Conservation (phyloP, 2,888 invertebrate genomes). For the Macaria liturata region DNA sequence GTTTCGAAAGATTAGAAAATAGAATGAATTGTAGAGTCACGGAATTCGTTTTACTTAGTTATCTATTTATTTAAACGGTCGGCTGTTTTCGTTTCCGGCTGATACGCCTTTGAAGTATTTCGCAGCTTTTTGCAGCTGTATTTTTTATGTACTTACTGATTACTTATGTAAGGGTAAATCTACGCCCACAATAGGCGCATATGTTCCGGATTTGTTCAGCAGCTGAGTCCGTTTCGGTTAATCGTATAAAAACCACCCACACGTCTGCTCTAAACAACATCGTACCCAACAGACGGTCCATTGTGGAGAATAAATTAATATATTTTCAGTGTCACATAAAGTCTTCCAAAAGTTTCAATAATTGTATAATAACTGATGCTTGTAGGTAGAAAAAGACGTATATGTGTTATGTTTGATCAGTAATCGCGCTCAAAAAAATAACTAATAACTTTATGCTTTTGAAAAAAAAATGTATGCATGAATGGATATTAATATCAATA, state of each 20-base stretch:
- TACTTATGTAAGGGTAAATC: constrained; percentile 29
- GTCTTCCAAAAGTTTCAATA: too few species aligned
- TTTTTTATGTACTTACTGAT: constrained; percentile 4
- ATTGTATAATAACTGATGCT: too few species aligned
- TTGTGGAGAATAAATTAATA: too few species aligned
- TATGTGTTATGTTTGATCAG: too few species aligned
- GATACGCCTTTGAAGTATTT: background rate
- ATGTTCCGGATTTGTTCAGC: constrained; percentile 55
- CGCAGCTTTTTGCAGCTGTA: background rate
- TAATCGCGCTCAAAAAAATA: too few species aligned
- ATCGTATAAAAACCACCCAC: constrained; percentile 44
- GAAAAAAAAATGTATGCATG: too few species aligned
- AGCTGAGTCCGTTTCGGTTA: constrained; percentile 47
- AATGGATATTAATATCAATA: too few species aligned
- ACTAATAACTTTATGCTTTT: too few species aligned
- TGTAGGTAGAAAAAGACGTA: too few species aligned
- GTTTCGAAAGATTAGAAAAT: constrained; percentile 23
- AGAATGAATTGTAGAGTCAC: constrained; percentile 20
- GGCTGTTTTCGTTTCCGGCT: constrained; percentile 6
- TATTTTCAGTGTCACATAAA: too few species aligned
- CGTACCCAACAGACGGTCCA: too few species aligned
- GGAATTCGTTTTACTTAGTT: constrained; percentile 11
- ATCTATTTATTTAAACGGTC: constrained; percentile 11
- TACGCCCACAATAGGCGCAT: constrained; percentile 46
- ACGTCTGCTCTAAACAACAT: background rate